These are phyloP conservation scores for Campoplex capitator DNA, from an alignment of 2,888 invertebrate genomes.

Conservation along the genomic window DNA sequence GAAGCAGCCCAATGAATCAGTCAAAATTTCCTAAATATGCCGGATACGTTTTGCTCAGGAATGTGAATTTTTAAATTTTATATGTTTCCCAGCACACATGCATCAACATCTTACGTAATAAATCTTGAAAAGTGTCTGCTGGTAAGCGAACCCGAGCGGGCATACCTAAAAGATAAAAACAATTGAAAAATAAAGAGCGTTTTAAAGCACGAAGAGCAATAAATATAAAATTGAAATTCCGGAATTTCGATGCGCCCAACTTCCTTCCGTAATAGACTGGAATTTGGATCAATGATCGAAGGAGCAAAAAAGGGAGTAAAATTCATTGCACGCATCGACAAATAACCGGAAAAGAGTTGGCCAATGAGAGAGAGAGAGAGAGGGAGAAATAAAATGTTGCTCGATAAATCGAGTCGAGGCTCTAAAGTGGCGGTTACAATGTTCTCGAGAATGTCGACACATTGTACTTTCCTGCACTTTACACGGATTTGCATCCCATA, in stretches of 20 bases:
- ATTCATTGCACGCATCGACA: background rate
- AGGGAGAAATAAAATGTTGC: background rate
- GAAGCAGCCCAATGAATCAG: constrained; percentile 19
- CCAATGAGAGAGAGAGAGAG: background rate
- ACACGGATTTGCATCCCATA: background rate
- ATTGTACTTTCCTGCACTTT: constrained; percentile 14
- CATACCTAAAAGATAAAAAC: background rate
- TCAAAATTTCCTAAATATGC: background rate
- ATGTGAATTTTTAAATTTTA: background rate
- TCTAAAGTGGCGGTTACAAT: constrained; percentile 1
- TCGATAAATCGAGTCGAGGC: background rate
- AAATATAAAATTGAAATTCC: background rate
- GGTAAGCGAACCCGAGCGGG: background rate
- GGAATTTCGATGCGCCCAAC: background rate
- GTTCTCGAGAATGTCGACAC: constrained; percentile 15
- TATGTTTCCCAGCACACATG: background rate
- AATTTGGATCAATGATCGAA: background rate
- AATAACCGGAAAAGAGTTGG: constrained; percentile 5
- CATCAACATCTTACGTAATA: background rate
- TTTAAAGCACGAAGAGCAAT: background rate
- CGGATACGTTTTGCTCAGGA: constrained; percentile 8
- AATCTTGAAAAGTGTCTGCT: constrained; percentile 2
- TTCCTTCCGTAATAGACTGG: background rate
- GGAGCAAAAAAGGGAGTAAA: background rate
- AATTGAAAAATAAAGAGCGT: background rate